phyloP scores from a whole-genome alignment of 2,797 vertebrate genomes.

The Helarctos malayanus region DNA sequence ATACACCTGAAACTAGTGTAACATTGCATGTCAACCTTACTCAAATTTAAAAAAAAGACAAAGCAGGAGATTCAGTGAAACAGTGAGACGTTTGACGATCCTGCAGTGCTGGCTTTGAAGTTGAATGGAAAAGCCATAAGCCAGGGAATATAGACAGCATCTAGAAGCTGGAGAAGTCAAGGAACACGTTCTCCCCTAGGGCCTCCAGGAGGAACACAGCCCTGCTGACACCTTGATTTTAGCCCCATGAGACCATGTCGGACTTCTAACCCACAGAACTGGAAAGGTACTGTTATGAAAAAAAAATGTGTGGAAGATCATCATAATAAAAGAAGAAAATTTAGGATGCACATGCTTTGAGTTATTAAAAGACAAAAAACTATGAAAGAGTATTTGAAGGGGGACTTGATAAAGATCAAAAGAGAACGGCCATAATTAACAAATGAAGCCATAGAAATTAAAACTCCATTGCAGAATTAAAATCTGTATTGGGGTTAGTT shows the following conservation, averaged over 20 bases:
- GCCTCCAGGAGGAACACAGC: neutral
- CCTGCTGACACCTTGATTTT: neutral
- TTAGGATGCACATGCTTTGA: neutral
- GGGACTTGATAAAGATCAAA: neutral
- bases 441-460: slow-evolving; percentile 5
- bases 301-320: neutral
- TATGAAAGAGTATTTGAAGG: neutral
- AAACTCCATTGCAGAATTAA: slow-evolving; percentile 55
- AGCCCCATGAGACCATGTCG: neutral
- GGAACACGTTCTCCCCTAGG: neutral
- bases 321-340: neutral
- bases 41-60: neutral
- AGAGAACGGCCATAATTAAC: neutral
- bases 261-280: neutral
- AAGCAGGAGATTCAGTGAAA: neutral
- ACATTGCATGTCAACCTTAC: neutral
- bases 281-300: neutral
- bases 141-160: neutral
- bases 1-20: neutral
- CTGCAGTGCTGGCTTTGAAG: neutral
- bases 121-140: neutral
- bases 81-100: neutral
- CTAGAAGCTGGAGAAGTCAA: neutral
- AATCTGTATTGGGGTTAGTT: slow-evolving; percentile 10
- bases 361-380: neutral